Evolutionary conservation across 2,888 invertebrate genomes (phyloP).

Genomic region (Thymelicus acteon): DNA sequence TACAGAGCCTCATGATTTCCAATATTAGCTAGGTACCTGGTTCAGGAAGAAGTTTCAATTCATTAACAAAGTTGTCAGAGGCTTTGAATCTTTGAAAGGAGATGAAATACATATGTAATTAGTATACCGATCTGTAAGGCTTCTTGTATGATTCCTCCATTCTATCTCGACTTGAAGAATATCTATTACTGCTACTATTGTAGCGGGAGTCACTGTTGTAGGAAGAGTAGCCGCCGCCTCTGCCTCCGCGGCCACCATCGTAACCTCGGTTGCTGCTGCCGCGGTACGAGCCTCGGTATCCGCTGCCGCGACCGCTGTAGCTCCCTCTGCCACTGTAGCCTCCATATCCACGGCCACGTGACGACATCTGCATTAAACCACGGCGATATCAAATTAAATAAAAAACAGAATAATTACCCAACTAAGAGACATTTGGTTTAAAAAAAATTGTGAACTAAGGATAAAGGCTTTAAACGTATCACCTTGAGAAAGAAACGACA

Average conservation of each 20-base stretch:
- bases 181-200: conserved; percentile 67
- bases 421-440: too few relatives aligned
- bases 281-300: conserved; percentile 73
- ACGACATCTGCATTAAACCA: conserved; percentile 66
- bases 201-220: conserved; percentile 76
- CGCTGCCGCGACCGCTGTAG: conserved; percentile 67
- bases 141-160: conserved; percentile 80
- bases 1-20: too few relatives aligned
- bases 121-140: conserved; percentile 71
- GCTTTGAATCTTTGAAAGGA: too few relatives aligned
- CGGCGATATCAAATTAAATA: not conserved
- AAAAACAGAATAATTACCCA: not conserved
- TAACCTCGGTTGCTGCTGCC: conserved; percentile 69
- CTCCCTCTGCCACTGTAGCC: conserved; percentile 63
- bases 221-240: conserved; percentile 71
- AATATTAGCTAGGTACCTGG: too few relatives aligned
- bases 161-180: conserved; percentile 68
- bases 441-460: too few relatives aligned
- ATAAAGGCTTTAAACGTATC: too few relatives aligned
- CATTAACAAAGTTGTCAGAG: too few relatives aligned
- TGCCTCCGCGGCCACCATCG: conserved; percentile 70
- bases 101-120: conserved; percentile 2
- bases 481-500: too few relatives aligned
- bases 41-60: too few relatives aligned
- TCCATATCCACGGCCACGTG: conserved; percentile 75